phyloP scores from a whole-genome alignment of 1,140 invertebrate species.

The Lepidurus arcticus region DNA sequence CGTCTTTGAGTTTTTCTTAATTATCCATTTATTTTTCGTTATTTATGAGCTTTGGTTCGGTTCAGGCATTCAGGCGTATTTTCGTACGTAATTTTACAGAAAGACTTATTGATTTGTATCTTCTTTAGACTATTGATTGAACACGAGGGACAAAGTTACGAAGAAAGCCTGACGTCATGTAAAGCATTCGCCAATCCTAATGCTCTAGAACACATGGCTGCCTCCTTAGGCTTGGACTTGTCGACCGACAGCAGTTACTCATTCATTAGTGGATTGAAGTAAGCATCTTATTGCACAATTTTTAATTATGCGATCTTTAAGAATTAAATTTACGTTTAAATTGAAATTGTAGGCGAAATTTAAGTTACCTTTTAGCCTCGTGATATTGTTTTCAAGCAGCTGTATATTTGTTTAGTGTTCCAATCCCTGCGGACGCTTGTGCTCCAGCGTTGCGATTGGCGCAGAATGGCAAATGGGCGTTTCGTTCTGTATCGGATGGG shows the following conservation, averaged over 20 bases:
- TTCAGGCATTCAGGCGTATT: neutral
- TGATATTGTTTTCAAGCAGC: neutral
- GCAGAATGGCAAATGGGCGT: conserved; percentile 88
- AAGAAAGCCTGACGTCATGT: conserved; percentile 74
- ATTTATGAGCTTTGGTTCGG: neutral
- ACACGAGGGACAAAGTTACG: conserved; percentile 58
- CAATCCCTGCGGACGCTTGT: conserved; percentile 71
- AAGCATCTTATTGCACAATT: conserved; percentile 38
- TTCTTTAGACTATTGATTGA: conserved; percentile 40
- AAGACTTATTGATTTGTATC: conserved; percentile 23
- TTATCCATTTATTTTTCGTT: neutral
- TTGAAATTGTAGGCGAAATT: neutral
- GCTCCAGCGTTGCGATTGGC: conserved; percentile 73
- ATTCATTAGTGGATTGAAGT: conserved; percentile 69
- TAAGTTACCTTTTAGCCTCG: neutral
- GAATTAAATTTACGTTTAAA: too few relatives aligned
- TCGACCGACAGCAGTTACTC: conserved; percentile 58
- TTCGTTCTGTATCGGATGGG: conserved; percentile 83
- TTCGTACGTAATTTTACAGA: neutral
- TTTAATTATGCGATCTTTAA: too few relatives aligned
- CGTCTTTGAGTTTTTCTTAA: conserved; percentile 15
- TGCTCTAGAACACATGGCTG: conserved; percentile 70
- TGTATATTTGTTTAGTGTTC: conserved; percentile 51
- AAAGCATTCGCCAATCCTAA: conserved; percentile 85
- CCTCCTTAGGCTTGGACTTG: conserved; percentile 57